phyloP scores from a whole-genome alignment of 37 sponge, comb jelly and placozoan species.

The Aplysina aerophoba region DNA sequence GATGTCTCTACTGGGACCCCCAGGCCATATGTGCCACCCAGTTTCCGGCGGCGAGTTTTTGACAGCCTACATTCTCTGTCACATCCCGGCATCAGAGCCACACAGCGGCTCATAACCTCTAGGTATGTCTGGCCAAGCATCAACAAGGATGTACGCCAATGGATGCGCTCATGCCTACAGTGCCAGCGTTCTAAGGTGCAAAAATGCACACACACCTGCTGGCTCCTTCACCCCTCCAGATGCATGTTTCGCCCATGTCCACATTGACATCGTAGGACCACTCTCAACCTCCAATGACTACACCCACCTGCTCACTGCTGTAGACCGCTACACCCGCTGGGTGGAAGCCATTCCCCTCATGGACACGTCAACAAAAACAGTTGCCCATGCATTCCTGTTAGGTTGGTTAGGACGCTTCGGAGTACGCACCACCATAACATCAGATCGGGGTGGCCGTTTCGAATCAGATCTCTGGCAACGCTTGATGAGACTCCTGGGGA shows the following conservation, averaged over 20 bases:
- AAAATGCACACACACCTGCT: constrained; percentile 43
- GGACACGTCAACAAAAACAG: no score
- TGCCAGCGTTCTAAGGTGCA: constrained; percentile 58
- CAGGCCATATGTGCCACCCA: constrained; percentile 31
- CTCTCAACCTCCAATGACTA: constrained; percentile 47
- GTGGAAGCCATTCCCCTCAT: no score
- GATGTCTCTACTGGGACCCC: constrained; percentile 41
- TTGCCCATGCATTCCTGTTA: no score
- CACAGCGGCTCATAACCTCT: constrained; percentile 38
- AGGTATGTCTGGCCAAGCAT: constrained; percentile 46
- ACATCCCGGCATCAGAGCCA: constrained; percentile 52
- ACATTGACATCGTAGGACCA: constrained; percentile 63
- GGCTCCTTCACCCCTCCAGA: constrained; percentile 36
- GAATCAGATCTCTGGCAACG: no score
- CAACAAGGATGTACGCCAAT: no score
- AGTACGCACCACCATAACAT: no score
- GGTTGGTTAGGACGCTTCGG: no score
- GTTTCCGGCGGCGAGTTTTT: constrained; percentile 33
- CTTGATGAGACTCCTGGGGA: no score
- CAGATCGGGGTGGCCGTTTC: no score
- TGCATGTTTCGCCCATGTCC: constrained; percentile 47
- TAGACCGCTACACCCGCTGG: no score
- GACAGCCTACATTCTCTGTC: constrained; percentile 34
- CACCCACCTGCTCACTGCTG: no score
- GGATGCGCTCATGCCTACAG: constrained; percentile 42